Evolutionary conservation across 2,888 invertebrate species (phyloP).

Genomic region (Ophion obscuratus): DNA sequence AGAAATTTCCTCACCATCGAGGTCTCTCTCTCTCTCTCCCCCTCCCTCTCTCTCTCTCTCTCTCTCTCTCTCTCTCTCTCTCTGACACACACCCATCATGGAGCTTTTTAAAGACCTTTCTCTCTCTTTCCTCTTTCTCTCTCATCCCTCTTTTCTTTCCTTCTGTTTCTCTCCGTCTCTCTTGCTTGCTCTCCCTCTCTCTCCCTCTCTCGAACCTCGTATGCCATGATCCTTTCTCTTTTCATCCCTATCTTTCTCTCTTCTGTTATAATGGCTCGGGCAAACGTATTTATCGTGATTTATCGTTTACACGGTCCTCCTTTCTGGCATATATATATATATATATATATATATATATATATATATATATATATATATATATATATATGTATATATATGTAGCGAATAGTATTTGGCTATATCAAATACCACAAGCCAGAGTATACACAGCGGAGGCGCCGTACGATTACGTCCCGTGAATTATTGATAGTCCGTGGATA

Average conservation of each 20-base stretch:
- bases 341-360: constrained; percentile 14
- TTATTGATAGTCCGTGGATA: constrained; percentile 79
- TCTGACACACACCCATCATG: too few species aligned
- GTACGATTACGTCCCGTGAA: constrained; percentile 80
- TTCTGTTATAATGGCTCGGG: constrained; percentile 79
- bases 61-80: constrained; percentile 58
- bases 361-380: not conserved
- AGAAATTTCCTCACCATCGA: constrained; percentile 39
- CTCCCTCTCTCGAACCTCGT: constrained; percentile 47
- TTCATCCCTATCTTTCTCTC: constrained; percentile 60
- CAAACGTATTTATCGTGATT: constrained; percentile 83
- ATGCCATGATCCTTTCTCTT: constrained; percentile 54
- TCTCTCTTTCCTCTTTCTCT: too few species aligned
- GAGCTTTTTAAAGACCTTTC: too few species aligned
- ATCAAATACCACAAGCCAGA: constrained; percentile 21
- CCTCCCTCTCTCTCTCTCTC: constrained; percentile 11
- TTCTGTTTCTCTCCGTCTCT: constrained; percentile 57
- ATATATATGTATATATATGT: constrained; percentile 51
- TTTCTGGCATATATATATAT: constrained; percentile 62
- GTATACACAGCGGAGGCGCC: constrained; percentile 61
- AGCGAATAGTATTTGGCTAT: constrained; percentile 41
- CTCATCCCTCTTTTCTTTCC: too few species aligned
- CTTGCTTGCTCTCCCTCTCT: constrained; percentile 37
- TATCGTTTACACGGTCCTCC: constrained; percentile 82
- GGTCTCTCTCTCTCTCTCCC: not conserved